A percentile compares a stretch with the other conserved stretches of the same genome.
Evolutionary conservation across 2,888 invertebrate species (phyloP).

Genomic region (Trissolcus japonicus): DNA sequence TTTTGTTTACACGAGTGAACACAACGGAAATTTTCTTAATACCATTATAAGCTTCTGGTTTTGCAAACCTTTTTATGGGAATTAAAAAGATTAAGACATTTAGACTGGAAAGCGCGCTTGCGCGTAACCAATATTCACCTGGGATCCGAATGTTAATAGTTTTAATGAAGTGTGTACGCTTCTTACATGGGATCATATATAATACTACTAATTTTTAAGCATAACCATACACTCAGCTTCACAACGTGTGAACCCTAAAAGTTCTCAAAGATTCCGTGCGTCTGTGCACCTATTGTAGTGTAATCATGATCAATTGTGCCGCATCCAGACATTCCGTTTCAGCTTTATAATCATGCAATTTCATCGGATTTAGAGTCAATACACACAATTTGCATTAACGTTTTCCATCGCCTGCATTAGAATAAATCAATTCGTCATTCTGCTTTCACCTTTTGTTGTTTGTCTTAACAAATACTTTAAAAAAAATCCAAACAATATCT

Average conservation of each 20-base stretch:
- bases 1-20: not conserved
- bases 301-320: constrained; percentile 51
- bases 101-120: constrained; percentile 9
- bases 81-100: constrained; percentile 5
- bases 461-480: not conserved
- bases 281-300: constrained; percentile 56
- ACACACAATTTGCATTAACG: constrained; percentile 15
- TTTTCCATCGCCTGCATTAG: not conserved
- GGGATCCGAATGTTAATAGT: constrained; percentile 73
- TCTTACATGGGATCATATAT: constrained; percentile 66
- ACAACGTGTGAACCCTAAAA: constrained; percentile 73
- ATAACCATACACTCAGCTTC: constrained; percentile 75
- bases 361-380: constrained; percentile 19
- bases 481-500: not conserved
- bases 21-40: constrained; percentile 24
- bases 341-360: constrained; percentile 28
- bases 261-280: constrained; percentile 63
- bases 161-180: constrained; percentile 75
- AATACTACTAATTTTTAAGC: constrained; percentile 76
- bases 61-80: constrained; percentile 9
- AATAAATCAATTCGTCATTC: too few species aligned
- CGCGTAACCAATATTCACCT: constrained; percentile 50
- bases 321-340: constrained; percentile 39
- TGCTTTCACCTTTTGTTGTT: too few species aligned
- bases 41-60: constrained; percentile 19